A percentile compares a stretch with the other conserved stretches of the same genome.
These are phyloP conservation scores for Alcis repandata DNA, from an alignment of 2,888 invertebrate species.

Conservation along the genomic window DNA sequence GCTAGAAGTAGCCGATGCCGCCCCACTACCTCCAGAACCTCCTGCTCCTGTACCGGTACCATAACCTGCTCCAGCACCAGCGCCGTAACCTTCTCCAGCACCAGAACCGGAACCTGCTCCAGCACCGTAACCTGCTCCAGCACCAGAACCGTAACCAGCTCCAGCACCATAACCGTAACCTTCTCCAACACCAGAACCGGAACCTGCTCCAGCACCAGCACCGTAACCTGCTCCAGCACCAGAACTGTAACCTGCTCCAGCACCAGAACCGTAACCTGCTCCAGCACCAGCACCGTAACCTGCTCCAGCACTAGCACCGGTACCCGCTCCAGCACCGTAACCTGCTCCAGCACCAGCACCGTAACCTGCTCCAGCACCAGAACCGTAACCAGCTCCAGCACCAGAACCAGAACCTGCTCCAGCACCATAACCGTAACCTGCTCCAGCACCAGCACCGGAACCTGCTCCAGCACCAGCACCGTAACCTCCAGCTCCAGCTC, in stretches of 20 bases:
- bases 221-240: no score
- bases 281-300: no score
- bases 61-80: not conserved
- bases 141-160: conserved; percentile 1
- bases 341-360: no score
- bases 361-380: no score
- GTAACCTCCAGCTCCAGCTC: not conserved
- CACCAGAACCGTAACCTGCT: no score
- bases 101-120: no score
- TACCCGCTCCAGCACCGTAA: no score
- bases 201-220: conserved; percentile 26
- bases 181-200: not conserved
- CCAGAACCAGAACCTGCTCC: conserved; percentile 1
- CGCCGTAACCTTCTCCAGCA: no score
- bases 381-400: no score
- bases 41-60: conserved; percentile 8
- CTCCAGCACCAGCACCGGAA: not conserved
- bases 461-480: not conserved
- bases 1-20: not conserved
- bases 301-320: no score
- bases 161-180: no score
- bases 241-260: no score
- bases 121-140: not conserved
- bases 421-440: not conserved
- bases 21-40: not conserved